These are phyloP conservation scores for Equus przewalskii DNA, from an alignment of 2,113 vertebrate genomes.

Conservation along the genomic window DNA sequence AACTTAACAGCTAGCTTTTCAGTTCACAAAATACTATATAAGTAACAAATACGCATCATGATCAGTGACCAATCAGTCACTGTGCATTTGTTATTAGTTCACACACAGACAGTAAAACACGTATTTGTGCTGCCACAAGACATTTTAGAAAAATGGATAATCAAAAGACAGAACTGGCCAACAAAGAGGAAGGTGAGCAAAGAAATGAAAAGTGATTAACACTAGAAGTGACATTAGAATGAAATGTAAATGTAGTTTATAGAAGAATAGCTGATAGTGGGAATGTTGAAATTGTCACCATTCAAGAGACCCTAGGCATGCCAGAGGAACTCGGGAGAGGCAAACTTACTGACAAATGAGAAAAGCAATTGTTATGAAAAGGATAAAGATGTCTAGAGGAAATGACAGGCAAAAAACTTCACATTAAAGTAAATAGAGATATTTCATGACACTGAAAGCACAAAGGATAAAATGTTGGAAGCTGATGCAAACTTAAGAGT, in stretches of 20 bases:
- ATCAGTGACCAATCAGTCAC: neutral
- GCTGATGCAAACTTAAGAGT: neutral
- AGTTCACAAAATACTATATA: neutral
- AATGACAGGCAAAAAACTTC: neutral
- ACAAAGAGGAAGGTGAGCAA: neutral
- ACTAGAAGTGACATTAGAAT: neutral
- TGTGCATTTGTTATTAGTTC: neutral
- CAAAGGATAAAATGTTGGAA: neutral
- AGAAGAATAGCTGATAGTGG: neutral
- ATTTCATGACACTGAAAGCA: neutral
- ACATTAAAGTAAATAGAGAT: neutral
- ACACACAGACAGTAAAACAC: neutral
- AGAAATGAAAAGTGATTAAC: neutral
- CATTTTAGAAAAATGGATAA: constrained; percentile 26
- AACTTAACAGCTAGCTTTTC: neutral
- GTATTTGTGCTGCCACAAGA: neutral
- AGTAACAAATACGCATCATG: neutral
- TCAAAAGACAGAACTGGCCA: neutral
- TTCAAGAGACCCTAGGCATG: neutral
- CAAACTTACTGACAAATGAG: neutral
- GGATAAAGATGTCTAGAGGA: neutral
- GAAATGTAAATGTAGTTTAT: neutral
- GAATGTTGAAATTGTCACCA: neutral
- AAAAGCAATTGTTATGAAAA: neutral
- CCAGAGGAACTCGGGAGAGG: neutral